Conservation (phyloP, 2,113 vertebrate species). For the Callaeas wilsoni region DNA sequence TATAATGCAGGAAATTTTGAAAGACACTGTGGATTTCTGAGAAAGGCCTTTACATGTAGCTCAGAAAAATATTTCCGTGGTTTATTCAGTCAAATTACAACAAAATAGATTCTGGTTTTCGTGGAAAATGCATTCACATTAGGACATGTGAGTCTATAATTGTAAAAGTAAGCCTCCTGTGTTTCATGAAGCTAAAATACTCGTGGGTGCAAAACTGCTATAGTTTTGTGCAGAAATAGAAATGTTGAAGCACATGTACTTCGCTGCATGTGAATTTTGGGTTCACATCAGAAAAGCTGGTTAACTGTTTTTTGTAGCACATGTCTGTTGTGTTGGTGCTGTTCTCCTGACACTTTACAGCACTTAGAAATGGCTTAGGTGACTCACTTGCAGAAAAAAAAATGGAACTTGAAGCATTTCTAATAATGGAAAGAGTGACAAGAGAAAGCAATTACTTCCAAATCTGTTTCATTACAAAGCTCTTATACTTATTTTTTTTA, state of each 20-base stretch:
- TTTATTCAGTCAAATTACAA: not conserved
- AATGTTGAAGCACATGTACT: not conserved
- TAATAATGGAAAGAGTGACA: not conserved
- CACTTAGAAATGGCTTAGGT: not conserved
- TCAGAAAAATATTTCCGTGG: not conserved
- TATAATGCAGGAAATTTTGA: not conserved
- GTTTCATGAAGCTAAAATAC: not conserved
- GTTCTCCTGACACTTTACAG: not conserved
- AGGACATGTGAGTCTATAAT: not conserved
- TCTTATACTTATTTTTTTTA: not conserved
- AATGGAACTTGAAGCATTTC: not conserved
- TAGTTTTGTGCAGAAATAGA: slow-evolving; percentile 21
- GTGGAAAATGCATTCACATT: not conserved
- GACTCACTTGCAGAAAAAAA: not conserved
- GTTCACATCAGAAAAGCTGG: not conserved
- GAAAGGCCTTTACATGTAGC: not conserved
- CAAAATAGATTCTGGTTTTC: not conserved
- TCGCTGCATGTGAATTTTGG: not conserved
- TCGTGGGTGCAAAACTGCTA: not conserved
- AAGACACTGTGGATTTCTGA: not conserved
- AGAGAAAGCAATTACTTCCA: not conserved
- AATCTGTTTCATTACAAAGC: not conserved
- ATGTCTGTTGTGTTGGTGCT: not conserved
- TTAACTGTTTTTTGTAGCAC: not conserved
- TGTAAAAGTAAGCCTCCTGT: not conserved